phyloP scores from a whole-genome alignment of 2,797 vertebrate species.

The Fistularia tabacaria region DNA sequence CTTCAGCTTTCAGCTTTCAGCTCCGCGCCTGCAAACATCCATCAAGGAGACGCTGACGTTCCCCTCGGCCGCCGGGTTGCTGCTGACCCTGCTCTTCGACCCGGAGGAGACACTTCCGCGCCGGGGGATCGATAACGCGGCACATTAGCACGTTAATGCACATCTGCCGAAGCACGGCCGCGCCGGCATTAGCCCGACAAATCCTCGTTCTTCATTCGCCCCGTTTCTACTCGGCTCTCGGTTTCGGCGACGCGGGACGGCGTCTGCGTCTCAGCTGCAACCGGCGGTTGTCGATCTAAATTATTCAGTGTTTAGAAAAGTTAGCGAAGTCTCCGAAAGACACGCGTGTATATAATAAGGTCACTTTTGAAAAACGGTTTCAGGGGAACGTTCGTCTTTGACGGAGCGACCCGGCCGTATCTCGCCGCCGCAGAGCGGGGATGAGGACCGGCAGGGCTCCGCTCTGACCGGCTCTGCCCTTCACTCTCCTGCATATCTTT shows the following conservation, averaged over 20 bases:
- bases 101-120: slow-evolving; percentile 46
- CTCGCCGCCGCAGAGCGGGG: too few relatives aligned
- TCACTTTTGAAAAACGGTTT: too few relatives aligned
- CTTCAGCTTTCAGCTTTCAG: slow-evolving; percentile 12
- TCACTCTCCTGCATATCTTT: too few relatives aligned
- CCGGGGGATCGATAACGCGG: slow-evolving; percentile 62
- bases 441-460: too few relatives aligned
- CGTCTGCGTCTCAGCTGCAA: slow-evolving; percentile 22
- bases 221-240: slow-evolving; percentile 46
- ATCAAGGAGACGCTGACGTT: slow-evolving; percentile 43
- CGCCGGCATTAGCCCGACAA: slow-evolving; percentile 55
- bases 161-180: slow-evolving; percentile 37
- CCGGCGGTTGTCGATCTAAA: too few relatives aligned
- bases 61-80: slow-evolving; percentile 31
- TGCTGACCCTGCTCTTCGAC: slow-evolving; percentile 55
- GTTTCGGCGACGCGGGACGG: too few relatives aligned
- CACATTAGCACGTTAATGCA: slow-evolving; percentile 64
- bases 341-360: too few relatives aligned
- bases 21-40: slow-evolving; percentile 29
- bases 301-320: too few relatives aligned
- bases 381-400: too few relatives aligned
- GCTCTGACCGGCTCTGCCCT: too few relatives aligned
- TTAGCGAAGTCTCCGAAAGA: too few relatives aligned
- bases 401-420: too few relatives aligned
- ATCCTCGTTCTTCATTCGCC: slow-evolving; percentile 46